Evolutionary conservation across 1,140 invertebrate genomes (phyloP).

Genomic region (Saccostrea cuccullata): DNA sequence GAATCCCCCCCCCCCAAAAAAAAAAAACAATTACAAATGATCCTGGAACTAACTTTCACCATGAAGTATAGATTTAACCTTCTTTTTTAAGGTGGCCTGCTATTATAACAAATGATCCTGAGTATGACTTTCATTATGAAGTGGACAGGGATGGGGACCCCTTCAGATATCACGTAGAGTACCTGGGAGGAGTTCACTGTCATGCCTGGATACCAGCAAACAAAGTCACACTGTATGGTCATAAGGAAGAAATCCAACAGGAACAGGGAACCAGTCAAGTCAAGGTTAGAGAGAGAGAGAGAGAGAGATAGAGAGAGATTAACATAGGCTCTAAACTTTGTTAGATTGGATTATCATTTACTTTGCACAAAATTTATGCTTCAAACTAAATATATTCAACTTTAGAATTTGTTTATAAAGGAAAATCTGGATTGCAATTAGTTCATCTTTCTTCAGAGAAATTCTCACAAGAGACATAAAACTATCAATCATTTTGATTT

Average conservation of each 20-base stretch:
- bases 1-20: too few species aligned
- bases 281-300: not conserved
- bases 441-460: too few species aligned
- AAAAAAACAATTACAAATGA: too few species aligned
- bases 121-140: constrained; percentile 46
- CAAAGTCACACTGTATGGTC: constrained; percentile 54
- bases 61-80: not conserved
- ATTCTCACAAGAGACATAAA: too few species aligned
- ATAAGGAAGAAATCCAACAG: not conserved
- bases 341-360: too few species aligned
- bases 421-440: too few species aligned
- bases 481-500: too few species aligned
- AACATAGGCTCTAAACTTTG: too few species aligned
- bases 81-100: constrained; percentile 63
- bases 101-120: constrained; percentile 59
- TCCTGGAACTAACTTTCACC: too few species aligned
- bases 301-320: not conserved
- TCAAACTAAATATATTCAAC: too few species aligned
- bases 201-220: constrained; percentile 64
- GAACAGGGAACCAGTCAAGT: not conserved
- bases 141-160: constrained; percentile 60
- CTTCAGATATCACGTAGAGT: constrained; percentile 69
- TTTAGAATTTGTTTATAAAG: too few species aligned
- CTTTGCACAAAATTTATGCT: too few species aligned
- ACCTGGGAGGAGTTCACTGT: constrained; percentile 61